Percentiles rank a stretch among this genome's conserved stretches.
Evolutionary conservation across 2,888 invertebrate genomes (phyloP).

Genomic region (Lithosia quadra): DNA sequence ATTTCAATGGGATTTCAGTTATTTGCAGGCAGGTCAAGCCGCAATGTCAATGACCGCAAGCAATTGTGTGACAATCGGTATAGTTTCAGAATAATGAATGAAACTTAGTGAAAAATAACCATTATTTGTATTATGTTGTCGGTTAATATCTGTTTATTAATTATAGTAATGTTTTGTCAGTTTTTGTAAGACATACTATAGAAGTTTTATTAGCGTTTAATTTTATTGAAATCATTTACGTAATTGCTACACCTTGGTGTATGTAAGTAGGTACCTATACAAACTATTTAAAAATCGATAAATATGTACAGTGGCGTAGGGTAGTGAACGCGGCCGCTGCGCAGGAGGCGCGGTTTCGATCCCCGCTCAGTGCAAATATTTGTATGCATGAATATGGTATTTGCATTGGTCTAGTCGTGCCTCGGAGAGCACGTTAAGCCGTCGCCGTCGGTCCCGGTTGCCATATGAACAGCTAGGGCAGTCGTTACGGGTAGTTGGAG

Average conservation of each 20-base stretch:
- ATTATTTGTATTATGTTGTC: conserved; percentile 30
- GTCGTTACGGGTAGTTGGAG: too few relatives aligned
- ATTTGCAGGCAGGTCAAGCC: conserved; percentile 55
- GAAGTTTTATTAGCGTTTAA: conserved; percentile 26
- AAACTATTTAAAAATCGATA: conserved; percentile 27
- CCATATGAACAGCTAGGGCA: too few relatives aligned
- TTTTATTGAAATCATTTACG: conserved; percentile 37
- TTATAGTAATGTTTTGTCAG: conserved; percentile 14
- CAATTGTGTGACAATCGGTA: conserved; percentile 60
- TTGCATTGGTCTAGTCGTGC: too few relatives aligned
- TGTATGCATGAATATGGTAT: too few relatives aligned
- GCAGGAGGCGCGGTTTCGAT: too few relatives aligned
- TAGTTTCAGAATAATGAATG: conserved; percentile 62
- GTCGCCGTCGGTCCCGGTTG: too few relatives aligned
- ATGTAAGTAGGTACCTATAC: conserved; percentile 34
- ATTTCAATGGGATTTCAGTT: conserved; percentile 59
- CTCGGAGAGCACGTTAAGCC: too few relatives aligned
- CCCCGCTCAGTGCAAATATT: too few relatives aligned
- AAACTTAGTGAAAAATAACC: conserved; percentile 47
- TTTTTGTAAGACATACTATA: conserved; percentile 20
- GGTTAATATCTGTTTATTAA: conserved; percentile 25
- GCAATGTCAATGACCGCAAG: conserved; percentile 63
- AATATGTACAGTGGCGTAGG: conserved; percentile 15
- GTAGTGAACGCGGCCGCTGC: too few relatives aligned
- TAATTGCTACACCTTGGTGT: conserved; percentile 27